Evolutionary conservation across 2,888 invertebrate species (phyloP).

Genomic region (Pyrocoelia pectoralis): DNA sequence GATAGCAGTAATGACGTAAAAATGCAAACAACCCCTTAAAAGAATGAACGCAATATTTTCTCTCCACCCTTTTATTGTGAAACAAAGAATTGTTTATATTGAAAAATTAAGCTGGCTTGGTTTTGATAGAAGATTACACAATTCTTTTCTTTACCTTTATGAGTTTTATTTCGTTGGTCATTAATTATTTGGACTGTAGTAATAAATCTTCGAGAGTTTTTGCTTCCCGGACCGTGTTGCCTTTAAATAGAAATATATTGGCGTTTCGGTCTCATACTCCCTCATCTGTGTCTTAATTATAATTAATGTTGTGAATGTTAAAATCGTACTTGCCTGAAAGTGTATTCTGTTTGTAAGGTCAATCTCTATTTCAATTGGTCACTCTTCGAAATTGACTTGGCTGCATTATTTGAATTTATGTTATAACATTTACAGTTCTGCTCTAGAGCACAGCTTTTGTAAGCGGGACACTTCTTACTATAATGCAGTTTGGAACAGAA

Average conservation of each 20-base stretch:
- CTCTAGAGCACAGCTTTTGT: too few species aligned
- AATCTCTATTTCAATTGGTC: too few species aligned
- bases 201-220: neutral
- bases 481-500: too few species aligned
- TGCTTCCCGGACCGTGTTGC: neutral
- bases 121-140: neutral
- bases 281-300: too few species aligned
- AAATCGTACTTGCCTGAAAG: too few species aligned
- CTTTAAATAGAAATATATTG: slow-evolving; percentile 1
- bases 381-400: too few species aligned
- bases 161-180: neutral
- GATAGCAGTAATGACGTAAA: too few species aligned
- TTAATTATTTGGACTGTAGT: neutral
- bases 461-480: too few species aligned
- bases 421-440: too few species aligned
- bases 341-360: too few species aligned
- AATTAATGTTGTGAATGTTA: too few species aligned
- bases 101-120: neutral
- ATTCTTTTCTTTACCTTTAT: neutral
- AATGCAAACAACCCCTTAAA: neutral
- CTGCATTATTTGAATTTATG: too few species aligned
- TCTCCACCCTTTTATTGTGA: neutral
- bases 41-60: neutral
- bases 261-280: neutral
- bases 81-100: neutral